Percentiles rank a stretch among this genome's conserved stretches.
These are phyloP conservation scores for Leptopilina boulardi DNA, from an alignment of 1,140 invertebrate genomes.

Conservation along the genomic window DNA sequence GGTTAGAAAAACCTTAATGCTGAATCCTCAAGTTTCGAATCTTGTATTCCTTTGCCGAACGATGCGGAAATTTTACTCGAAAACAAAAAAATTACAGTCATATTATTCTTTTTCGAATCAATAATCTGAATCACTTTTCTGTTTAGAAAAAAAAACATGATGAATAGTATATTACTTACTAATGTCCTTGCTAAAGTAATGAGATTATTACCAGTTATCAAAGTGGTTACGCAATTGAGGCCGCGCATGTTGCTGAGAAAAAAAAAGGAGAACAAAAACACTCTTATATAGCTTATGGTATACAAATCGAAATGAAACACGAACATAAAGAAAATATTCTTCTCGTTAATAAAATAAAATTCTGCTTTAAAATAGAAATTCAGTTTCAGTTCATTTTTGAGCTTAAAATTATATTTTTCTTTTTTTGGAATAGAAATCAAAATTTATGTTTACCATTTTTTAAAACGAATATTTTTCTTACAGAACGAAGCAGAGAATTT, in stretches of 20 bases:
- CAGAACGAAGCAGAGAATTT: background rate
- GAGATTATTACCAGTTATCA: background rate
- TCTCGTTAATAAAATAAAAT: too few species aligned
- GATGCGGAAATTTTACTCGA: background rate
- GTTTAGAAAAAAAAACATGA: too few species aligned
- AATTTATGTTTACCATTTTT: too few species aligned
- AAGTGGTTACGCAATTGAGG: background rate
- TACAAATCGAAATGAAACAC: background rate
- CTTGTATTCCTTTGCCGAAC: slow-evolving; percentile 18
- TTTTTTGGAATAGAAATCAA: too few species aligned
- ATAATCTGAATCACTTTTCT: background rate
- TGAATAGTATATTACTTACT: background rate
- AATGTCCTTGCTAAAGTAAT: background rate
- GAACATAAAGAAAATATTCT: too few species aligned
- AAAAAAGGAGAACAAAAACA: background rate
- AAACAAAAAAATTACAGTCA: background rate
- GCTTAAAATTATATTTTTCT: too few species aligned
- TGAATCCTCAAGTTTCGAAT: slow-evolving; percentile 29
- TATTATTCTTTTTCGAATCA: background rate
- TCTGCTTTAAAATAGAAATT: too few species aligned
- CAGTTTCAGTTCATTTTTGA: too few species aligned
- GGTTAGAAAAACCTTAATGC: slow-evolving; percentile 18
- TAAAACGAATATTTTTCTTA: background rate
- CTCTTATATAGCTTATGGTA: background rate
- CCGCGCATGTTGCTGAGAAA: background rate